Evolutionary conservation across 2,797 vertebrate genomes (phyloP), one percentile per base, ranked within the genome.

Genomic region (Sternotherus odoratus): DNA sequence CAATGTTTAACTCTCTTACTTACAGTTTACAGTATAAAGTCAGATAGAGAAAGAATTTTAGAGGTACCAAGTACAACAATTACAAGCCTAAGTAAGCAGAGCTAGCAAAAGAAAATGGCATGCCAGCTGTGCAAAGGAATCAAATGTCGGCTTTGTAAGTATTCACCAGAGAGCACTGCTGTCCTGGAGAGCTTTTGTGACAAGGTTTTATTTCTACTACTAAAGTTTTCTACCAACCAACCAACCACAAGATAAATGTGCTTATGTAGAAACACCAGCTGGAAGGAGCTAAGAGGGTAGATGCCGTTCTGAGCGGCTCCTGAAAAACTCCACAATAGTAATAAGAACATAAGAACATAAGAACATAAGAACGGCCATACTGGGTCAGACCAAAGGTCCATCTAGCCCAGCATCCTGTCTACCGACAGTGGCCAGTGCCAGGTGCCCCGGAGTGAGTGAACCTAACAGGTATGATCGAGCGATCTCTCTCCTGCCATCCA

Each of bases 81-180:
- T 57, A 78, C 21, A 79, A 86, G 3, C 8, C 7, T 36, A 86
- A 69, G 8, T 43, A 23, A 89, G 8, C 4, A 84, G 4, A 63
- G 50, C 8, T 83, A 90, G 48, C 9, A 87, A 85, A 95, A 92
- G 57, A 85, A 89, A 92, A 84, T 60, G 11, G 10, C 10, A 75
- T 63, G 16, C 77, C 43, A 88, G 15, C n/a, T 93, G 9, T 60
- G 33, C 26, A 87, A 33, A 75, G 66, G 69, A 46, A 83, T 56
- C 24, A 8, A 57, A 12, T 53, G 9, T 5, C 11, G 77, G 1
- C 60, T 48, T 81, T 86, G n/a, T 53, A 39, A 63, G 53, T 72
- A 19, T 93, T 89, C 46, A 84, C 10, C 43, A 7, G 53, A 86
- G 33, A 86, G 63, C 93, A 74, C 1, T 28, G 1, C 24, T 90